Evolutionary conservation across 2,113 vertebrate genomes (phyloP), one percentile per base, ranked within the genome.

Genomic region (Sclerurus mexicanus): DNA sequence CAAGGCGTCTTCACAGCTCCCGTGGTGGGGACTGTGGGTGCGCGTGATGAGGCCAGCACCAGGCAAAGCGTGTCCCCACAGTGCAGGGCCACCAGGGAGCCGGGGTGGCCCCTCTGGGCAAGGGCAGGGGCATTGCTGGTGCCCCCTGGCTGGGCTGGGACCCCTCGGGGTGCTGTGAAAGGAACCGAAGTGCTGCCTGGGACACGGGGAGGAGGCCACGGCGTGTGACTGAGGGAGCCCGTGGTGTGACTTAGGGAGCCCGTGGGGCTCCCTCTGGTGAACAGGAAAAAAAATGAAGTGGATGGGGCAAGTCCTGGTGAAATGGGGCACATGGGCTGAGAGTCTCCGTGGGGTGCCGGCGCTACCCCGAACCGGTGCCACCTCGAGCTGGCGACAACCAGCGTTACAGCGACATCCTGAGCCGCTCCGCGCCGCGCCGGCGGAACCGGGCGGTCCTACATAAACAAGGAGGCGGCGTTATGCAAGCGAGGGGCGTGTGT

Each of bases 381-480:
- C 46, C 9, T 37, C 31, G 27, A 27, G 23, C 25, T 8, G 47
- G 9, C 8, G 47, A 5, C n/a, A 37, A 18, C 5, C 37, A 4
- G 10, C 30, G 10, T 21, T 7, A 15, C 14, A 30, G 21, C 23
- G 30, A 33, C 30, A 66, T 9, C 17, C 37, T 19, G 44, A 16
- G 31, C 39, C 47, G 39, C 4, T 4, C 37, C 37, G 10, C 33
- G 31, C 67, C 5, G 80, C 25, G 9, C 21, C 1, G 12, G 12
- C 0, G 56, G 56, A 35, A 35, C 9, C 1, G 15, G 50, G 66
- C 44, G 17, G 50, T 0, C 1, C 44, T 14, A 13, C 12, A 18
- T 2, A 37, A 42, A 12, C 3, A 10, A 13, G 1, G 3, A 4
- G 52, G 69, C 2, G 30, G 4, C 0, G 4, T 0, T 2, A 58